phyloP scores from a whole-genome alignment of 2,113 vertebrate genomes.

The Semnopithecus entellus region DNA sequence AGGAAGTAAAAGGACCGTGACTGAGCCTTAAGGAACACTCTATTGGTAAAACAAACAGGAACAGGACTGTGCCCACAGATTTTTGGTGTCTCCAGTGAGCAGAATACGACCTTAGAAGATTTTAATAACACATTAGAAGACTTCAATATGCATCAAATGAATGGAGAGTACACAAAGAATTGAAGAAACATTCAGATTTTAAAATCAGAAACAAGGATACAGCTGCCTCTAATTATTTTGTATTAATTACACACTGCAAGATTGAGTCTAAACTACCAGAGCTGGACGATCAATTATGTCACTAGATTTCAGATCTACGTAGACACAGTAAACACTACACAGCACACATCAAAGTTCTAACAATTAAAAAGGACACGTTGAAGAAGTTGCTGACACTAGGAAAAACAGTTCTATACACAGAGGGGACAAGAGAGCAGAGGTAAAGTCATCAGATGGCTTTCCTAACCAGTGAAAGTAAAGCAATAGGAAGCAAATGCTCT shows the following conservation, averaged over 20 bases:
- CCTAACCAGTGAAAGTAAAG: background rate
- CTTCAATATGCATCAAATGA: background rate
- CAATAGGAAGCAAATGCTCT: background rate
- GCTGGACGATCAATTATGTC: background rate
- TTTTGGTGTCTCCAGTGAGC: background rate
- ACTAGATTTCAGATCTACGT: background rate
- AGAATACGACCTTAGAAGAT: background rate
- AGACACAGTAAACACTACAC: background rate
- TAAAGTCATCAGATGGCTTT: background rate
- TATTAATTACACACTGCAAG: background rate
- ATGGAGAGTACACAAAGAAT: background rate
- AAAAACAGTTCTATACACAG: background rate
- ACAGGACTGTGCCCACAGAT: background rate
- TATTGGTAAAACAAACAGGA: background rate
- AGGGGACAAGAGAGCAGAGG: background rate
- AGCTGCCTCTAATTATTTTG: background rate
- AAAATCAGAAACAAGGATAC: background rate
- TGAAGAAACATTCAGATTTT: background rate
- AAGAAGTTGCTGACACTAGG: background rate
- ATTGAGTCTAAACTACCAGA: background rate
- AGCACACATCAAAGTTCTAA: background rate
- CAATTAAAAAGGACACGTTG: background rate
- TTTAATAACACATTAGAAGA: background rate
- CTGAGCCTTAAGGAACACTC: background rate
- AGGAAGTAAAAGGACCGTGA: background rate